Evolutionary conservation across 1,140 invertebrate genomes (phyloP).

Genomic region (Drosophila biarmipes): DNA sequence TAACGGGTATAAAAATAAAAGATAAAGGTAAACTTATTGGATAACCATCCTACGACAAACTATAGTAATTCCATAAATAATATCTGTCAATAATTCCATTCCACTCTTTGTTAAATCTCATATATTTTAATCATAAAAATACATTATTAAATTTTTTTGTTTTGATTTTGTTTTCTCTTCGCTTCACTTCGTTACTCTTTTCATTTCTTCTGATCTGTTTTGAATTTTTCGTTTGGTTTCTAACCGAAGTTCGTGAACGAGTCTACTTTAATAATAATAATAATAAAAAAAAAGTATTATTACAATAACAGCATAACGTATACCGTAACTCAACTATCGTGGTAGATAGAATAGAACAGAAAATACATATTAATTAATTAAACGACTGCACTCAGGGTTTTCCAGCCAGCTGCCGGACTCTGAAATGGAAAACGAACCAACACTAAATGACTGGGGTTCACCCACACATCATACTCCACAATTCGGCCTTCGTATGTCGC

Average conservation of each 20-base stretch:
- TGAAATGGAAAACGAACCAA: neutral
- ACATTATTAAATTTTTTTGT: slow-evolving; percentile 77
- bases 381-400: slow-evolving; percentile 66
- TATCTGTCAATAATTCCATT: neutral
- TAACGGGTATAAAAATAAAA: too few relatives aligned
- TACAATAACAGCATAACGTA: slow-evolving; percentile 83
- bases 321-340: slow-evolving; percentile 83
- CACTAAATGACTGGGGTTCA: slow-evolving; percentile 1
- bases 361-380: slow-evolving; percentile 83
- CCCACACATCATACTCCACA: neutral
- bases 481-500: neutral
- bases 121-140: slow-evolving; percentile 82
- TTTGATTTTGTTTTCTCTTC: slow-evolving; percentile 33
- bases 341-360: slow-evolving; percentile 82
- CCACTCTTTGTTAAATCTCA: slow-evolving; percentile 72
- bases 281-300: slow-evolving; percentile 78
- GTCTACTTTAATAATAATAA: slow-evolving; percentile 75
- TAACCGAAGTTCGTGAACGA: slow-evolving; percentile 54
- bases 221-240: slow-evolving; percentile 40
- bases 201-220: slow-evolving; percentile 39
- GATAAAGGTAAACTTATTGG: too few relatives aligned
- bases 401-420: slow-evolving; percentile 20
- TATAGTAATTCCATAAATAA: neutral
- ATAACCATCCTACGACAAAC: neutral
- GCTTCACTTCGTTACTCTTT: slow-evolving; percentile 20